A percentile compares a stretch with the other conserved stretches of the same genome.
Evolutionary conservation across 2,797 vertebrate genomes (phyloP).

Genomic region (Phalloptychus januarius): DNA sequence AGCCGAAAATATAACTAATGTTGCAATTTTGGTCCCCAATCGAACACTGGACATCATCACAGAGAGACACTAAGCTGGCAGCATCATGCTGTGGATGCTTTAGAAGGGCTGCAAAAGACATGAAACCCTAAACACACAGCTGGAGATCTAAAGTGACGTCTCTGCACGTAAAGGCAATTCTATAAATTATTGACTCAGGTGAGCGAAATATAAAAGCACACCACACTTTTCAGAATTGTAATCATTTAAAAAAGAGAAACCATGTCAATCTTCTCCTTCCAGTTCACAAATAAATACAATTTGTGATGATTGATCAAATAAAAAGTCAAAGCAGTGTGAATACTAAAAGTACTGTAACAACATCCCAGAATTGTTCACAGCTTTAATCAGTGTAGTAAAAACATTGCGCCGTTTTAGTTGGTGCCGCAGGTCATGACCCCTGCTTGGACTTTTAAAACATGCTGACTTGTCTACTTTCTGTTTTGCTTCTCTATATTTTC

Average conservation of each 20-base stretch:
- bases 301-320: background rate
- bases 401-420: background rate
- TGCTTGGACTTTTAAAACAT: background rate
- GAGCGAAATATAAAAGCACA: background rate
- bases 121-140: too few species aligned
- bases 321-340: background rate
- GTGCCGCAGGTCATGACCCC: background rate
- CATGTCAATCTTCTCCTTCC: background rate
- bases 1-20: too few species aligned
- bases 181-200: background rate
- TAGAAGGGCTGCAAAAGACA: background rate
- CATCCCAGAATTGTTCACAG: background rate
- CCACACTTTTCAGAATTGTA: background rate
- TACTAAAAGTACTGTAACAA: background rate
- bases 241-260: background rate
- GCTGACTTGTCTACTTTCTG: background rate
- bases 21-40: too few species aligned
- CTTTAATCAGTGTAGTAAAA: background rate
- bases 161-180: background rate
- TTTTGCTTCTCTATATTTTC: slow-evolving; percentile 20
- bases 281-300: background rate
- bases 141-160: background rate
- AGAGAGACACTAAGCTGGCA: background rate
- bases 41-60: background rate
- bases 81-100: background rate